A percentile compares a stretch with the other conserved stretches of the same genome.
phyloP scores from a whole-genome alignment of 2,888 invertebrate genomes.

The Dastarcus helophoroides region DNA sequence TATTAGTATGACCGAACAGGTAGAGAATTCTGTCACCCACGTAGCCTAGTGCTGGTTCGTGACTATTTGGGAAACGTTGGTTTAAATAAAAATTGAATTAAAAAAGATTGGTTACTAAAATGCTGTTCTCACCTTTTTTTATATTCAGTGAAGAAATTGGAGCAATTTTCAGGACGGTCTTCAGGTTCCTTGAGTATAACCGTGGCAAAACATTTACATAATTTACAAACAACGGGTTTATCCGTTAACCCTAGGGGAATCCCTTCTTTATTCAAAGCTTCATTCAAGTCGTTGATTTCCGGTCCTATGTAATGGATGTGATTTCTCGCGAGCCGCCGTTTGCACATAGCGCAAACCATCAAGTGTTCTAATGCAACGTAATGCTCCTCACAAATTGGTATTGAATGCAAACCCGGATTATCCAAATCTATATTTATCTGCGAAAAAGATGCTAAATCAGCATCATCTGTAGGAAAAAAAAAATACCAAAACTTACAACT shows the following conservation, averaged over 20 bases:
- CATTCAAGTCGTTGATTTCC: constrained; percentile 42
- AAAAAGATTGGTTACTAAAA: constrained; percentile 5
- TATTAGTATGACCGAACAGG: no score
- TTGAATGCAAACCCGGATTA: constrained; percentile 53
- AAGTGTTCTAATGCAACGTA: constrained; percentile 59
- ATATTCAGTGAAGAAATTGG: constrained; percentile 47
- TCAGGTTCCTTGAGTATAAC: constrained; percentile 54
- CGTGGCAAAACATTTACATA: constrained; percentile 68
- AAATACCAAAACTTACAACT: constrained; percentile 35
- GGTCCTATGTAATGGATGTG: constrained; percentile 61
- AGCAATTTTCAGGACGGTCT: constrained; percentile 36
- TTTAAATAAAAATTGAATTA: no score
- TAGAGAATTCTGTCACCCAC: no score
- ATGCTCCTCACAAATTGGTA: constrained; percentile 60
- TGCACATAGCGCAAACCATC: constrained; percentile 67
- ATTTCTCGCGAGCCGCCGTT: constrained; percentile 61
- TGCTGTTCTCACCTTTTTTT: constrained; percentile 44
- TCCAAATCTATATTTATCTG: constrained; percentile 49
- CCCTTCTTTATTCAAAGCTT: constrained; percentile 45
- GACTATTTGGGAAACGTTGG: no score
- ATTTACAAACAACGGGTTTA: constrained; percentile 68
- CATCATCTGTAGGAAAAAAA: background rate
- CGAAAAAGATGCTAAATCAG: constrained; percentile 7
- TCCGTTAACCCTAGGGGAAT: constrained; percentile 57
- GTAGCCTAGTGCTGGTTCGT: no score